Conservation (phyloP, 2,797 vertebrate genomes). For the Intellagama lesueurii region DNA sequence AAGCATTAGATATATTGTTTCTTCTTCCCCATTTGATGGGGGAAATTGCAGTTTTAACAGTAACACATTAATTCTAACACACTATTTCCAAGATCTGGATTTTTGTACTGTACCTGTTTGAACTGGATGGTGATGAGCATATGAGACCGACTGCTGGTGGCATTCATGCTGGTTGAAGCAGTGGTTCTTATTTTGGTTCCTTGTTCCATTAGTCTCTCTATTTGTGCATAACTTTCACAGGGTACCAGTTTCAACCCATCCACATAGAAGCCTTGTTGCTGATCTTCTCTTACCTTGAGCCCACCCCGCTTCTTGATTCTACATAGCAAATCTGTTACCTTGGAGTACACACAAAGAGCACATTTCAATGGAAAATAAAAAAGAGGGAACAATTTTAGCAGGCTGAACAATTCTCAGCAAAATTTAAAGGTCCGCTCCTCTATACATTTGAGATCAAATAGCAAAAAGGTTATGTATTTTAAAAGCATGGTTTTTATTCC, state of each 20-base stretch:
- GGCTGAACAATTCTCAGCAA: background rate
- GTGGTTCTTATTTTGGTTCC: constrained; percentile 88
- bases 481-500: background rate
- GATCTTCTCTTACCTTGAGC: constrained; percentile 87
- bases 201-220: constrained; percentile 89
- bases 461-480: background rate
- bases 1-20: too few species aligned
- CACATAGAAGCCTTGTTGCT: constrained; percentile 89
- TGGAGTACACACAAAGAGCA: constrained; percentile 14
- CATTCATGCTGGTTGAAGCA: constrained; percentile 87
- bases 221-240: constrained; percentile 82
- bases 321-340: constrained; percentile 89
- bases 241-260: constrained; percentile 86
- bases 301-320: constrained; percentile 77
- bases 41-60: too few species aligned
- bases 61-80: too few species aligned
- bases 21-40: too few species aligned
- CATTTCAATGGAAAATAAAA: background rate
- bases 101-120: constrained; percentile 80
- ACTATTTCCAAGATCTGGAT: too few species aligned
- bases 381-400: background rate
- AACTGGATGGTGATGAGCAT: constrained; percentile 89
- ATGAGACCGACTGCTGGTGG: constrained; percentile 90
- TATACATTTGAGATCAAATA: background rate
- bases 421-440: background rate